Evolutionary conservation across 2,888 invertebrate genomes (phyloP).

Genomic region (Drosophila atroscutellata): DNA sequence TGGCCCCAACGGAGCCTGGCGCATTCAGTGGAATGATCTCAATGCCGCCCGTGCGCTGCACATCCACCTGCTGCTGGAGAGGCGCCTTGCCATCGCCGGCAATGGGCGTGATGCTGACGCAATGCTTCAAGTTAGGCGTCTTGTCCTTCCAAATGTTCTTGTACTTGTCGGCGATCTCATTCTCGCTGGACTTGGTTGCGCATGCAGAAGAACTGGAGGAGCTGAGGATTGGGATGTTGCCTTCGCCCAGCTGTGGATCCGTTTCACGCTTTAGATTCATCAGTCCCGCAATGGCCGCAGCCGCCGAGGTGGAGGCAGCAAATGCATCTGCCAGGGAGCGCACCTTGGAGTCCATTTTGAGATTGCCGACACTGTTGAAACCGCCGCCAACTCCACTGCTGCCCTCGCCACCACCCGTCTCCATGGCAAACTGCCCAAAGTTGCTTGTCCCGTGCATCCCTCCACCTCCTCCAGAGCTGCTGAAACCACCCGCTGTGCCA

Average conservation of each 20-base stretch:
- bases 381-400: constrained; percentile 31
- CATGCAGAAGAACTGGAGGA: constrained; percentile 21
- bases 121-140: constrained; percentile 80
- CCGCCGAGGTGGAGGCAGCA: constrained; percentile 73
- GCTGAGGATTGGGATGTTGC: constrained; percentile 20
- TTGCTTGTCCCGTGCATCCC: constrained; percentile 36
- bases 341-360: constrained; percentile 73
- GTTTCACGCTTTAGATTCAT: constrained; percentile 68
- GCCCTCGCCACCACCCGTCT: constrained; percentile 21
- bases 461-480: constrained; percentile 31
- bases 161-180: constrained; percentile 83
- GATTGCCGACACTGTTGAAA: constrained; percentile 37
- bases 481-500: constrained; percentile 40
- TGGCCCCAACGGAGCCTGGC: constrained; percentile 77
- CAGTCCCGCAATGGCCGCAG: constrained; percentile 64
- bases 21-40: constrained; percentile 93
- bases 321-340: constrained; percentile 66
- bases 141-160: constrained; percentile 85
- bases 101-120: constrained; percentile 84
- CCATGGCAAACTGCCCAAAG: constrained; percentile 49
- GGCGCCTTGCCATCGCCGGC: constrained; percentile 56
- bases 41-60: constrained; percentile 86
- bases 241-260: constrained; percentile 50
- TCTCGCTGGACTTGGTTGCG: constrained; percentile 62
- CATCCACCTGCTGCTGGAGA: constrained; percentile 58